Base-by-base conservation (phyloP, 2,797 vertebrate genomes). In the Macroramphosus scolopax region DNA sequence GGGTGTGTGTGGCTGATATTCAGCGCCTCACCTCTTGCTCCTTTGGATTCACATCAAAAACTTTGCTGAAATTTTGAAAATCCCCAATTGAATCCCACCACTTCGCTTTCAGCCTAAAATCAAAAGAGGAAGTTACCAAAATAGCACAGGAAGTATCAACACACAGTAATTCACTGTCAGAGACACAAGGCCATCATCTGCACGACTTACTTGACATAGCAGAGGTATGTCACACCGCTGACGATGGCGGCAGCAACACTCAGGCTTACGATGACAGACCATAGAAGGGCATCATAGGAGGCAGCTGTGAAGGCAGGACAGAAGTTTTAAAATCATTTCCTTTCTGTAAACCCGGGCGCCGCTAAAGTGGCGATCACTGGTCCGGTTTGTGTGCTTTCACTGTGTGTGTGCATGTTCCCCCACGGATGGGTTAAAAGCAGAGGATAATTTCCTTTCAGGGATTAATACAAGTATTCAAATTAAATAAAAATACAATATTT, bases 201-300 rank as follows among this genome's bases (percentile, higher is more conserved):
- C 6, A 18, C n/a, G n/a, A 69, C 82, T 77, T 68, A 87, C 84
- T 59, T 81, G 16, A 63, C 4, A 35, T 11, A 68, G 45, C 18
- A 57, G 38, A 1, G 2, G 36, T 30, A 75, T 0, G 34, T 2
- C 1, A 9, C 10, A 13, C 0, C 14, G 2, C 15, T 57, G 39
- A 61, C 1, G 13, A 72, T 3, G 41, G 72, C 3, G 13, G 75
- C 59, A 65, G 24, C 15, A 4, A 65, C 0, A 45, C 79, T 51
- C 33, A 78, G 49, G 52, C 12, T 4, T 15, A 63, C 0, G 38
- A 70, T 18, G 18, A 72, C 1, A 4, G 0, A 5, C 22, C 16
- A 0, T 1, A 17, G 0, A 1, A 20, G 0, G 12, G 0, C 0
- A 0, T 1, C 0, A 6, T 0, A 0, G 3, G 63, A 31, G 5